Conservation (phyloP, 1,140 invertebrate genomes). For the Eulimnadia texana region DNA sequence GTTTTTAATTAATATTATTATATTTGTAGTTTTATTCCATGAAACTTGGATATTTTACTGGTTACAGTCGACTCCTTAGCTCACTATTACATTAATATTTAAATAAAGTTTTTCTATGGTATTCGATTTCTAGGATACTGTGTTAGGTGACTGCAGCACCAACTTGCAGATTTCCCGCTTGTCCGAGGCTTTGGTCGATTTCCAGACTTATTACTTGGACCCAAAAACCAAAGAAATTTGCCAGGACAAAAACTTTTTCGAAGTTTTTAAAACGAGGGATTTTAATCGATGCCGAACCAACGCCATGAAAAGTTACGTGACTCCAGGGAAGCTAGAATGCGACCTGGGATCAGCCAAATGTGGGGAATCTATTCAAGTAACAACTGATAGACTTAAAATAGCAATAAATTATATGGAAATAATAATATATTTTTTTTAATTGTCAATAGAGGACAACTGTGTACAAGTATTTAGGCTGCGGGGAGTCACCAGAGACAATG, state of each 20-base stretch:
- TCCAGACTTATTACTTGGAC: neutral
- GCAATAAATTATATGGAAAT: neutral
- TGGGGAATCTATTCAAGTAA: neutral
- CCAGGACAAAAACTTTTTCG: neutral
- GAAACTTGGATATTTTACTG: no score
- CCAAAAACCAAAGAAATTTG: neutral
- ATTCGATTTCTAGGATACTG: neutral
- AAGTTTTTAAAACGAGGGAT: neutral
- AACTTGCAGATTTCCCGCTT: neutral
- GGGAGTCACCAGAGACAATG: neutral
- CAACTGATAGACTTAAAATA: neutral
- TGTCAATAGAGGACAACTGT: neutral
- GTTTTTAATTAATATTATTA: no score
- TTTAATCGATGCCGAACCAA: neutral
- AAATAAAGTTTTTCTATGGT: neutral
- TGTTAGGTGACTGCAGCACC: neutral
- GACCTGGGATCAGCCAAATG: neutral
- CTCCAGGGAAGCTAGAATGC: neutral
- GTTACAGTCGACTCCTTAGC: no score
- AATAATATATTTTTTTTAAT: neutral
- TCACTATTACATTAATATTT: neutral
- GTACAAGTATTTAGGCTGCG: conserved; percentile 3
- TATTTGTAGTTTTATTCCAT: no score
- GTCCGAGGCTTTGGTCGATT: neutral
- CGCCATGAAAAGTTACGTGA: neutral